Evolutionary conservation across 2,113 vertebrate genomes (phyloP).

Genomic region (Corythaeola cristata): DNA sequence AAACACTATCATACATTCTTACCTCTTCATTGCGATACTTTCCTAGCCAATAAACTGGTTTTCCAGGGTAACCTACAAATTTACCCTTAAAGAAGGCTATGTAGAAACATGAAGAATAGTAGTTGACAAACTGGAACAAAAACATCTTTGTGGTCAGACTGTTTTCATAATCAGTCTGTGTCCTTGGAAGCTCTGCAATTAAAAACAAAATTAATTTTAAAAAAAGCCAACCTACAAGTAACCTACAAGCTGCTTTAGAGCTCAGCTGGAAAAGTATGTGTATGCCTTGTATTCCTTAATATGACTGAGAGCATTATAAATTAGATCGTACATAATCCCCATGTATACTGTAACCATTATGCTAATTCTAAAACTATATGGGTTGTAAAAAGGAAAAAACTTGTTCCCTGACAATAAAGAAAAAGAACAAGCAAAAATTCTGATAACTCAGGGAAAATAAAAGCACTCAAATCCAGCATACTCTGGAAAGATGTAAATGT

Average conservation of each 20-base stretch:
- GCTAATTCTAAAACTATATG: slow-evolving; percentile 46
- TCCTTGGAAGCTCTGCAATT: slow-evolving; percentile 88
- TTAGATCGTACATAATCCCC: slow-evolving; percentile 15
- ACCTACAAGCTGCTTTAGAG: not conserved
- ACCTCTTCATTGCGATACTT: slow-evolving; percentile 94
- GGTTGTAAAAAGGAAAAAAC: not conserved
- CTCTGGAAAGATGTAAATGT: slow-evolving; percentile 31
- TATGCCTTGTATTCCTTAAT: not conserved
- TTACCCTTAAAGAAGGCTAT: slow-evolving; percentile 95
- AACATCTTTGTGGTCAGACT: slow-evolving; percentile 97
- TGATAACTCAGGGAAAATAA: not conserved
- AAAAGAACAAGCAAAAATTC: not conserved
- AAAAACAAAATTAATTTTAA: not conserved
- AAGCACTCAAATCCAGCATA: not conserved
- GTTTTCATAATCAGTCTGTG: slow-evolving; percentile 92
- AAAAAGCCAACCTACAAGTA: not conserved
- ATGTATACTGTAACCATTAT: slow-evolving; percentile 5
- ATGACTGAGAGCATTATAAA: slow-evolving; percentile 31
- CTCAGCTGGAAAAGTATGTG: not conserved
- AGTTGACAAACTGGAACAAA: slow-evolving; percentile 96
- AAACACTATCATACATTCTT: not conserved
- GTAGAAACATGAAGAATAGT: slow-evolving; percentile 96
- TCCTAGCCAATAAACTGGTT: slow-evolving; percentile 87
- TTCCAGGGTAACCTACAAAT: slow-evolving; percentile 86
- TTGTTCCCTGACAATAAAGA: not conserved